phyloP scores from a whole-genome alignment of 2,113 vertebrate species.

The Paradoxurus hermaphroditus region DNA sequence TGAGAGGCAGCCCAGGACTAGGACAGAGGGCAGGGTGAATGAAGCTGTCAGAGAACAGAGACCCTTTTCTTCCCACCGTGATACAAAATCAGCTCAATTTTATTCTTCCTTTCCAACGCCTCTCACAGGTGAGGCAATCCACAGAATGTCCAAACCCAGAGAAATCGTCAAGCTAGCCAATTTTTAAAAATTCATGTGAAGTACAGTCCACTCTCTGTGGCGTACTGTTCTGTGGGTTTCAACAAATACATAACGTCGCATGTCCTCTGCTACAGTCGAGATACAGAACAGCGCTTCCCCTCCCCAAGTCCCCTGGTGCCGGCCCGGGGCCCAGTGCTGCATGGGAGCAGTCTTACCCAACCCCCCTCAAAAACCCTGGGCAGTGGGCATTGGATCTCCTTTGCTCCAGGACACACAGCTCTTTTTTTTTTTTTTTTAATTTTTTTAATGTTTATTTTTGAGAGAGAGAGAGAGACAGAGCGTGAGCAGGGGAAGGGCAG shows the following conservation, averaged over 20 bases:
- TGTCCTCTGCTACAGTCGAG: background rate
- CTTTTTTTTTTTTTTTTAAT: background rate
- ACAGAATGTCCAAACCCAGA: background rate
- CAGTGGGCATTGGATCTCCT: rapidly evolving
- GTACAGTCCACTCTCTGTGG: background rate
- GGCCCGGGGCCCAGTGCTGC: too few relatives aligned
- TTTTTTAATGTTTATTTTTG: too few relatives aligned
- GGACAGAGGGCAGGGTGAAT: background rate
- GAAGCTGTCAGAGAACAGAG: background rate
- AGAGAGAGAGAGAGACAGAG: too few relatives aligned
- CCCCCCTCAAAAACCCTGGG: background rate
- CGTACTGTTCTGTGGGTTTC: background rate
- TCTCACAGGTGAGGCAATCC: background rate
- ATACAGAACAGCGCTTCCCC: background rate
- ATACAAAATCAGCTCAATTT: background rate
- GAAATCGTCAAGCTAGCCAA: background rate
- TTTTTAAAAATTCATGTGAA: background rate
- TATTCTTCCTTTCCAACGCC: background rate
- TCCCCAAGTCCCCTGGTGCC: rapidly evolving
- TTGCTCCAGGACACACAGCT: background rate
- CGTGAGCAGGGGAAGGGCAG: too few relatives aligned
- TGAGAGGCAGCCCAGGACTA: background rate
- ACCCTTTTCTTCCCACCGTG: background rate
- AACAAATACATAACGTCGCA: background rate
- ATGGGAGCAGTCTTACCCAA: rapidly evolving